Evolutionary conservation across 2,888 invertebrate species (phyloP), one percentile per base, ranked within the genome.

Genomic region (Hermaeophaga mercurialis): DNA sequence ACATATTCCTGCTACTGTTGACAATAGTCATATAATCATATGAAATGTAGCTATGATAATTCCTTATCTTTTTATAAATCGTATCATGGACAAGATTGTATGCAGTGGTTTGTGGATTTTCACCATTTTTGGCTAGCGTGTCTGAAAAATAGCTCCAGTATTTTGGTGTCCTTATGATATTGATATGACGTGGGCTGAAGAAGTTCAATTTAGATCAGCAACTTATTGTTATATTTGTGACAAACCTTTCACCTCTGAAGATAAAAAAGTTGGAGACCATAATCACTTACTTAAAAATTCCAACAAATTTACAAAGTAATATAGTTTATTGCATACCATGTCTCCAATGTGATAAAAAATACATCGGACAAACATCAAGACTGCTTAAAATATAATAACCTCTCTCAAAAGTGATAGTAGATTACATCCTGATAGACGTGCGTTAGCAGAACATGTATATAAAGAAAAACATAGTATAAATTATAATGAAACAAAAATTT

Each of bases 121-220:
- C n/a, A n/a, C n/a, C n/a, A n/a, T n/a, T n/a, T n/a, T 17, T 46
- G 46, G 17, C 15, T 19, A 11, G 17, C n/a, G 9, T 38, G 9
- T 15, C 38, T 18, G 38, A 38, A 38, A 52, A 52, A 15, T 52
- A 6, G 55, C 61, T 9, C 19, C 34, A 0, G 33, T 59, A n/a
- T 66, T 60, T 6, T 38, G 50, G 19, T 63, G 56, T 33, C 38
- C 38, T 17, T 38, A 17, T 38, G 38, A 38, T 17, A 38, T 31
- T 6, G 11, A 31, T 12, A 31, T 31, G 31, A 31, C 31, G 26
- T 15, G 14, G 9, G 36, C 1, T 2, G 8, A 26, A 9, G 26
- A 26, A 26, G 26, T 26, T 26, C 8, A 26, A 2, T 26, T 26
- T 9, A 6, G 26, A 3, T 8, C 8, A 26, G 26, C 26, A 8